Evolutionary conservation across 2,888 invertebrate species (phyloP).

Genomic region (Euproctis similis): DNA sequence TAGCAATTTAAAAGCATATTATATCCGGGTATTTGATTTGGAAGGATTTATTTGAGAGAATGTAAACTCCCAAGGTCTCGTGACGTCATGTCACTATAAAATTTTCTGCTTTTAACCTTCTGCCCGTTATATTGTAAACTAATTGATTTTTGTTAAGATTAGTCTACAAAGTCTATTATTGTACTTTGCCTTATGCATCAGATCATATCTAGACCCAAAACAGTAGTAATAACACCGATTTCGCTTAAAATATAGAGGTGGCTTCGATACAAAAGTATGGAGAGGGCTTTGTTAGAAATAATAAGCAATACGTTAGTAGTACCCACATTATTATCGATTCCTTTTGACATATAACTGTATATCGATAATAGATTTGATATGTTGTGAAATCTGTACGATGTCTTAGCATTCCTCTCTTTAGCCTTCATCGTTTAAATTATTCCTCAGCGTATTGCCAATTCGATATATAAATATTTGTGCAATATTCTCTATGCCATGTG

Average conservation of each 20-base stretch:
- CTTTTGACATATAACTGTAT: too few species aligned
- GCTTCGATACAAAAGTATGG: too few species aligned
- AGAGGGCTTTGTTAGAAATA: too few species aligned
- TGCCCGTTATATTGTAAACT: slow-evolving; percentile 6
- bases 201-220: slow-evolving; percentile 51
- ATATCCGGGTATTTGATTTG: slow-evolving; percentile 25
- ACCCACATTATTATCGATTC: too few species aligned
- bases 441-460: neutral
- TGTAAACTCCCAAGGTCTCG: slow-evolving; percentile 46
- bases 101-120: slow-evolving; percentile 6
- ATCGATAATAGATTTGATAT: too few species aligned
- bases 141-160: slow-evolving; percentile 6
- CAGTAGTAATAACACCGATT: too few species aligned
- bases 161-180: slow-evolving; percentile 10
- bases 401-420: slow-evolving; percentile 1
- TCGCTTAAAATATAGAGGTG: too few species aligned
- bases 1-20: slow-evolving; percentile 5
- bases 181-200: slow-evolving; percentile 35
- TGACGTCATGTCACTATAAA: slow-evolving; percentile 26
- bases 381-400: too few species aligned
- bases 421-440: neutral
- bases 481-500: neutral
- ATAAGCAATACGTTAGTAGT: too few species aligned
- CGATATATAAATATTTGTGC: neutral
- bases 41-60: slow-evolving; percentile 46